Conservation (phyloP, 2,113 vertebrate species). For the Eclectus roratus region DNA sequence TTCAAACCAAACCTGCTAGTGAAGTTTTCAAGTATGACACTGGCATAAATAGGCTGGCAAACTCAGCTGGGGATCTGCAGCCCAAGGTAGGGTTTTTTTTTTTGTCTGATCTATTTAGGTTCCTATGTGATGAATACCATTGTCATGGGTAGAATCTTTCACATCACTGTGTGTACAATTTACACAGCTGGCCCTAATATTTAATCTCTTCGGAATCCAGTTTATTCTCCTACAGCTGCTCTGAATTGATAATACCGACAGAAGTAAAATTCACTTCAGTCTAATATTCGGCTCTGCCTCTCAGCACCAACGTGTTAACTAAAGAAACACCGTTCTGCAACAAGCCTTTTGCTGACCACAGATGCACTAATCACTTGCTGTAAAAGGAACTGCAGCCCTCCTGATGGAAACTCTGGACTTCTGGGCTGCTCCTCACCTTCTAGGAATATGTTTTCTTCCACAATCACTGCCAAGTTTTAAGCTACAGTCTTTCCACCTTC, state of each 20-base stretch:
- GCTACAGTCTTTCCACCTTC: not conserved
- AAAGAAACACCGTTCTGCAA: not conserved
- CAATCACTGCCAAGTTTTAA: not conserved
- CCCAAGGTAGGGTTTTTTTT: not conserved
- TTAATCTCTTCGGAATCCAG: not conserved
- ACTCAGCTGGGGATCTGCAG: not conserved
- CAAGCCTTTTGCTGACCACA: not conserved
- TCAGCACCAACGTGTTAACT: not conserved
- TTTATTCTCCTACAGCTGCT: not conserved
- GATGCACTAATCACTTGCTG: not conserved
- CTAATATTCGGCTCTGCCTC: not conserved
- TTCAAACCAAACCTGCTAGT: not conserved
- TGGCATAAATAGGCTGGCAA: not conserved
- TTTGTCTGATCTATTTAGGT: not conserved
- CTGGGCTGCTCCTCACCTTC: not conserved
- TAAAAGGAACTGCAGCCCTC: not conserved
- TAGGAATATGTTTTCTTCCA: not conserved
- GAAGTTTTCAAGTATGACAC: not conserved
- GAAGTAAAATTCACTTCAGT: not conserved
- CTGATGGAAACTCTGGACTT: not conserved
- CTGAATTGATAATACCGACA: not conserved
- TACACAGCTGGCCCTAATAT: not conserved
- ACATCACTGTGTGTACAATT: not conserved
- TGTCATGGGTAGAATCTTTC: not conserved
- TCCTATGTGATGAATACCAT: not conserved